Evolutionary conservation across 2,888 invertebrate genomes (phyloP), one percentile per base, ranked within the genome.

Genomic region (Nyleta sp.): DNA sequence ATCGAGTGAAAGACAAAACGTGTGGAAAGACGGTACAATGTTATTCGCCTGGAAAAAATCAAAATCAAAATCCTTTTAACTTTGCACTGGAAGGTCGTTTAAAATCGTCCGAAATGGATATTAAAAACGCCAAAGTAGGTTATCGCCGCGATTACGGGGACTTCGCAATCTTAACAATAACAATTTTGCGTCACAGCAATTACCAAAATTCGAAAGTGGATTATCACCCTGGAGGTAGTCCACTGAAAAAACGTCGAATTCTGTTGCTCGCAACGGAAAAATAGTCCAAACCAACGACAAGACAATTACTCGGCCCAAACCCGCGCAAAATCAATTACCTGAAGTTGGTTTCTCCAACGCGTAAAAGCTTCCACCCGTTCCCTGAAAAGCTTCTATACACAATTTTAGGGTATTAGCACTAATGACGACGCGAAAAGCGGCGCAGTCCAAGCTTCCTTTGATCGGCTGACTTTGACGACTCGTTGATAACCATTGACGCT

Each of bases 401-500:
- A 18, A 57, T 57, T 50, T 68, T 24, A 17, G 48, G 31, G 57
- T 40, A 68, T 68, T 57, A 68, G 13, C 57, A 38, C 48, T 64
- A 55, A 72, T 71, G 62, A 71, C 62, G 46, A 38, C 33, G 28
- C 18, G 50, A 40, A 40, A 48, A 50, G 59, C 28, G 8, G 5
- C 50, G 28, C 18, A 11, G 44, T 24, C 55, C 53, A 17, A 7
- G 31, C 17, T 52, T 31, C 44, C 64, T 72, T 64, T 72, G 72
- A 62, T 72, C 60, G 46, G 52, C 42, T 22, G 59, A 52, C 57
- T 70, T 59, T 71, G 71, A 60, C 60, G 52, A 60, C 22, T 62
- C 62, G 62, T 62, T 71, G 62, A 53, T 62, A 62, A 31, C 62
- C 71, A 53, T 52, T 62, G 71, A 62, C 62, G 71, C 35, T 44